phyloP scores from a whole-genome alignment of 2,113 vertebrate genomes.

The Leptodactylus fuscus region DNA sequence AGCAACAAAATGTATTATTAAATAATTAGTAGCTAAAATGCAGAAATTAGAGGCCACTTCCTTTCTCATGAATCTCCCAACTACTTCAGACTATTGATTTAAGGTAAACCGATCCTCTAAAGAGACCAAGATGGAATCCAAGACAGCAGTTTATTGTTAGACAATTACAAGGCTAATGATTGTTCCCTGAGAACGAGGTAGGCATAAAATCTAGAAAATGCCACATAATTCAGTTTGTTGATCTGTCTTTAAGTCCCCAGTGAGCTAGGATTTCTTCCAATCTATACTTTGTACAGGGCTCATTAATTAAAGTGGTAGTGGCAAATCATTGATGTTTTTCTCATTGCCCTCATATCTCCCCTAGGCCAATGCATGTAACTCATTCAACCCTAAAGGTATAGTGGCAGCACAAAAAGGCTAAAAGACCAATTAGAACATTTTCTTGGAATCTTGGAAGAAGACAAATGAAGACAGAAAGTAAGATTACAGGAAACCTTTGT shows the following conservation, averaged over 20 bases:
- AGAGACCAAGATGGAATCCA: constrained; percentile 74
- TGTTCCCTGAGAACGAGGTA: constrained; percentile 71
- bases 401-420: constrained; percentile 82
- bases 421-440: constrained; percentile 99
- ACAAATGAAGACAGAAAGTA: constrained; percentile 97
- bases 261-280: constrained; percentile 75
- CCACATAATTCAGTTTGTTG: constrained; percentile 73
- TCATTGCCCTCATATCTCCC: constrained; percentile 72
- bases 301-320: constrained; percentile 97
- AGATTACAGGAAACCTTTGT: constrained; percentile 99
- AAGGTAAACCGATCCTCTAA: constrained; percentile 74
- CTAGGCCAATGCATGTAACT: constrained; percentile 79
- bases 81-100: constrained; percentile 74
- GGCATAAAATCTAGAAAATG: constrained; percentile 79
- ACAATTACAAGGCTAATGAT: constrained; percentile 78
- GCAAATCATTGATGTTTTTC: constrained; percentile 87
- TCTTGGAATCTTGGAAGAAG: constrained; percentile 94
- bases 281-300: constrained; percentile 81
- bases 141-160: constrained; percentile 77
- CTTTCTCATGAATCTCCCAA: constrained; percentile 70
- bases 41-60: constrained; percentile 79
- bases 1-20: constrained; percentile 85
- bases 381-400: constrained; percentile 82
- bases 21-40: constrained; percentile 85
- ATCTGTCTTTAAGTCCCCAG: constrained; percentile 73